These are phyloP conservation scores for Perdix hodgsoniae DNA, from an alignment of 2,797 vertebrate species.

Conservation along the genomic window DNA sequence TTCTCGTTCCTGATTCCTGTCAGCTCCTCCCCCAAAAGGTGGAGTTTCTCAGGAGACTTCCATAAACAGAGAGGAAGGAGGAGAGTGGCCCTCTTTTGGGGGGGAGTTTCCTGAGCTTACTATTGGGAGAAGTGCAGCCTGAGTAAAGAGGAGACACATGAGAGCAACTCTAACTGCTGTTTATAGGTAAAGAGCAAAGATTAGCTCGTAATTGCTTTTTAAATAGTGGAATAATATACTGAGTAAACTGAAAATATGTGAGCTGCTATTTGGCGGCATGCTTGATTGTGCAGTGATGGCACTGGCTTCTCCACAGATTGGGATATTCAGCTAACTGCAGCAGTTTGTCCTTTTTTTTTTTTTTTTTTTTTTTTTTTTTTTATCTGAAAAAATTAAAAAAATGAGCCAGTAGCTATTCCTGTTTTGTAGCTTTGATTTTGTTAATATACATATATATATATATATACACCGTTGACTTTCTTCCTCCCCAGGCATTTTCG, in stretches of 20 bases:
- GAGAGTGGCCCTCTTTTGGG: fast-evolving
- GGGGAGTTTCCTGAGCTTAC: not conserved
- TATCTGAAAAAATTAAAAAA: not conserved
- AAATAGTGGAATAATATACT: too few relatives aligned
- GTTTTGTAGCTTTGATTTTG: not conserved
- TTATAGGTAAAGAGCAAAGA: not conserved
- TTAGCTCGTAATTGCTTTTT: not conserved
- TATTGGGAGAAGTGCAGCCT: fast-evolving
- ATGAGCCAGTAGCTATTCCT: not conserved
- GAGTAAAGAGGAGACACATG: not conserved
- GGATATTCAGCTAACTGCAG: too few relatives aligned
- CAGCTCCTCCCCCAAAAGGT: conserved; percentile 43
- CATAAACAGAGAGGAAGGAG: not conserved
- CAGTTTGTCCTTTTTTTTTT: not conserved
- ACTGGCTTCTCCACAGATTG: not conserved
- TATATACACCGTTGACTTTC: too few relatives aligned
- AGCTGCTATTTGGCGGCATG: not conserved
- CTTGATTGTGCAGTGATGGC: too few relatives aligned
- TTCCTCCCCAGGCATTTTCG: not conserved
- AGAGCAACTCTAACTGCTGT: not conserved
- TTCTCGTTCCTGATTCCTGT: not conserved
- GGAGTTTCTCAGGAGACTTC: not conserved
- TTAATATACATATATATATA: too few relatives aligned
- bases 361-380: not conserved
- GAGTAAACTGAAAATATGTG: not conserved